Evolutionary conservation across 2,888 invertebrate species (phyloP).

Genomic region (Pherbina coryleti): DNA sequence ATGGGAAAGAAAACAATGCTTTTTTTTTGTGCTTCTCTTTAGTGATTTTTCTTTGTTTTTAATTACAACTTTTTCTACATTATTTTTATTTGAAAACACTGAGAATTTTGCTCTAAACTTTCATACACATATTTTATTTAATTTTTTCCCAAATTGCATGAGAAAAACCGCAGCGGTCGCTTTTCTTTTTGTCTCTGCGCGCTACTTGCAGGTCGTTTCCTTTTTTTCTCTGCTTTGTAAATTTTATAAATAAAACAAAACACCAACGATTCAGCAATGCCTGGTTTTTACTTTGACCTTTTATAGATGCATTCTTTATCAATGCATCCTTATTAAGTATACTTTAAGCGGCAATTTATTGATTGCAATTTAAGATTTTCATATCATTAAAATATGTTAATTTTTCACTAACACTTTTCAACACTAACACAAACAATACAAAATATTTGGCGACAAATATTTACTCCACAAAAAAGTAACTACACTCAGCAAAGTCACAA

Average conservation of each 20-base stretch:
- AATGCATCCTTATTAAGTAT: background rate
- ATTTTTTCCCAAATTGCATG: background rate
- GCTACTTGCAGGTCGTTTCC: background rate
- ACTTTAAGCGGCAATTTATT: background rate
- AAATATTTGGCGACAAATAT: background rate
- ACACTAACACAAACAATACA: background rate
- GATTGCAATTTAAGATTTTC: background rate
- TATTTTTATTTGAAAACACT: constrained; percentile 29
- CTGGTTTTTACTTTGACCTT: too few relatives aligned
- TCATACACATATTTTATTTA: constrained; percentile 29
- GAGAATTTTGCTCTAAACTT: constrained; percentile 24
- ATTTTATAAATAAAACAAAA: too few relatives aligned
- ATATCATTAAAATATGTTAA: background rate
- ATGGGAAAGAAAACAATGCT: background rate
- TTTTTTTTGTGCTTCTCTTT: background rate
- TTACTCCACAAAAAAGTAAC: constrained; percentile 15
- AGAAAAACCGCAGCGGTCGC: constrained; percentile 1
- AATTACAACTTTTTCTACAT: constrained; percentile 24
- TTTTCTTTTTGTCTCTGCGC: background rate
- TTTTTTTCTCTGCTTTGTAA: background rate
- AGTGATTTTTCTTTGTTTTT: constrained; percentile 25
- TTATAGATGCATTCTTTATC: too few relatives aligned
- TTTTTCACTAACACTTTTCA: constrained; percentile 7
- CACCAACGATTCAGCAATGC: too few relatives aligned
- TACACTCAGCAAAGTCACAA: constrained; percentile 50